Evolutionary conservation across 1,140 invertebrate genomes (phyloP), one percentile per base, ranked within the genome.

Genomic region (Neuroterus valhalla): DNA sequence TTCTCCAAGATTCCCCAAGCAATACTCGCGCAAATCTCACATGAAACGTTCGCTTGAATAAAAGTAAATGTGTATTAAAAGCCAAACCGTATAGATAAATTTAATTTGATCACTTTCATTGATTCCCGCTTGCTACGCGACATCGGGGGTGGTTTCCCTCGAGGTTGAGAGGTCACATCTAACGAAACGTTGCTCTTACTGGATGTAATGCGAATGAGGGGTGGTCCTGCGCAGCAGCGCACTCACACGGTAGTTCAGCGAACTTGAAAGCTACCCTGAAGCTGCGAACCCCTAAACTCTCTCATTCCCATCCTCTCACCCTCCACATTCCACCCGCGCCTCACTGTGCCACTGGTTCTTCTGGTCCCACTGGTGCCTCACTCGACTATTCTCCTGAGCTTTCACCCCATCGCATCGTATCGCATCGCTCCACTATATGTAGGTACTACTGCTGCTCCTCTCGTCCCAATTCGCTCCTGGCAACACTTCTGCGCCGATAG

Each of bases 161-260:
- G 70, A 52, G 73, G 67, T 23, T 66, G 71, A 62, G 71, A 78
- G 31, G 70, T 45, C 43, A 73, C 69, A 68, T 70, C 74, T 68
- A 74, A 68, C 79, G 79, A 82, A 74, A 81, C 79, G 83, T 68
- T 80, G 75, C 69, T 81, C 79, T 84, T 78, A 78, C 83, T 70
- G 81, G 80, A 82, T 84, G 76, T 80, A 78, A 80, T 84, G 82
- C 84, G 86, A 88, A 86, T 88, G 83, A 84, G 79, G 74, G 74
- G 83, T 81, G 81, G 82, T 87, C 84, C 82, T 88, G 85, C 85
- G 85, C 87, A 82, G 71, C 85, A 86, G 82, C 84, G 84, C 85
- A 67, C 82, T 81, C 84, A 70, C 73, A 81, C 79, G 84, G 85
- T 80, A 74, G 70, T 79, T 79, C 70, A 78, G 74, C 67, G 79